Evolutionary conservation across 1,140 invertebrate species (phyloP).

Genomic region (Druon quercuslanigerum): DNA sequence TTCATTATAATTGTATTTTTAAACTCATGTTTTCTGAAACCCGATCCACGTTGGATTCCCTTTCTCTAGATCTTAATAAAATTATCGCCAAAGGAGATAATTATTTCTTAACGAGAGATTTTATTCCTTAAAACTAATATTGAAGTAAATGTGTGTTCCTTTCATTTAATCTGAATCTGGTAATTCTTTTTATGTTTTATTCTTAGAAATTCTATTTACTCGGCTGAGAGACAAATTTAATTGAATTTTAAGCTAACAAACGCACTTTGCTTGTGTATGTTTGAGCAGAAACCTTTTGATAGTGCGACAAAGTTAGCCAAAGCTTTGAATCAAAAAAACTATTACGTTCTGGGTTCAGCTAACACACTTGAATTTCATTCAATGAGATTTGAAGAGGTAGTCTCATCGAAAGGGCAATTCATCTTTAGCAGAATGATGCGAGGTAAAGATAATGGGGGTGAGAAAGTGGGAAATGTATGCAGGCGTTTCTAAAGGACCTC

Average conservation of each 20-base stretch:
- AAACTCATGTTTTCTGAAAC: too few species aligned
- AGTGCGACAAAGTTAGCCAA: not conserved
- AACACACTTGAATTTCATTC: not conserved
- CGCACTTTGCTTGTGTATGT: not conserved
- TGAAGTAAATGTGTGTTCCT: not conserved
- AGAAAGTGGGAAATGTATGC: not conserved
- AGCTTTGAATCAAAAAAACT: not conserved
- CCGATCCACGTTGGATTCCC: too few species aligned
- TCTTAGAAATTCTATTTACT: not conserved
- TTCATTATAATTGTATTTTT: too few species aligned
- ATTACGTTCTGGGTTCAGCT: not conserved
- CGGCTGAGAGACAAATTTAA: not conserved
- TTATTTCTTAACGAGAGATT: too few species aligned
- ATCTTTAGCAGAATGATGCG: not conserved
- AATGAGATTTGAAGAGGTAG: not conserved
- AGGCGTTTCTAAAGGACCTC: not conserved
- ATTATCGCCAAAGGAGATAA: too few species aligned
- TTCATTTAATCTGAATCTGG: not conserved
- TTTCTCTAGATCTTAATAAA: too few species aligned
- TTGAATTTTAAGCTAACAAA: not conserved
- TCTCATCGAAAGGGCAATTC: not conserved
- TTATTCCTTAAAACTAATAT: too few species aligned
- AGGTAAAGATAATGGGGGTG: not conserved
- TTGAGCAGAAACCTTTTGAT: not conserved
- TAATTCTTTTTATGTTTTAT: not conserved